Evolutionary conservation across 2,797 vertebrate genomes (phyloP).

Genomic region (Hirundo rustica): DNA sequence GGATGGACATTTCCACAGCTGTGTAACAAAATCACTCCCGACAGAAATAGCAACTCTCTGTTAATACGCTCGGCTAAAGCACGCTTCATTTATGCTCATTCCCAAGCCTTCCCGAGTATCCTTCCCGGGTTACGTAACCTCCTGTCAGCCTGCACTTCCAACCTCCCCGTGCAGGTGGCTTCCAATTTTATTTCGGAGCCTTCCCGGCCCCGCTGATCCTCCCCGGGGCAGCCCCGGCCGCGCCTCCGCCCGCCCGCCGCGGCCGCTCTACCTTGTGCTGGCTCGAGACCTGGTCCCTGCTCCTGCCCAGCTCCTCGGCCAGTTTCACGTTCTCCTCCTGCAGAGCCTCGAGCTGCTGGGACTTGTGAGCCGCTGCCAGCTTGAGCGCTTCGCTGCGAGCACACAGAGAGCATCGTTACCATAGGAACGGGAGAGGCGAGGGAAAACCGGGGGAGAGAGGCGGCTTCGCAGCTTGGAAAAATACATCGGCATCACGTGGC

Average conservation of each 20-base stretch:
- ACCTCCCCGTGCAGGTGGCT: slow-evolving; percentile 27
- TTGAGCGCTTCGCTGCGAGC: slow-evolving; percentile 88
- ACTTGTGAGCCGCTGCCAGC: slow-evolving; percentile 85
- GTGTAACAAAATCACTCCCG: not conserved
- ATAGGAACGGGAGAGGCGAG: slow-evolving; percentile 79
- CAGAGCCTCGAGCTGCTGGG: slow-evolving; percentile 82
- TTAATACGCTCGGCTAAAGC: not conserved
- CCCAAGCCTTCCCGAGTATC: not conserved
- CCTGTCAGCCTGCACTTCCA: not conserved
- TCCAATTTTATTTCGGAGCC: not conserved
- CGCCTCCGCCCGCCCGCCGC: not conserved
- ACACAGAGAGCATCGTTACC: slow-evolving; percentile 79
- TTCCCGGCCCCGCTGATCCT: not conserved
- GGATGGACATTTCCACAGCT: not conserved
- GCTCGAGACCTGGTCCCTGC: slow-evolving; percentile 80
- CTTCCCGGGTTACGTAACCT: not conserved
- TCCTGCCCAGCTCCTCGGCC: slow-evolving; percentile 82
- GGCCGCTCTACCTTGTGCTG: slow-evolving; percentile 78
- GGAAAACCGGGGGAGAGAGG: slow-evolving; percentile 76
- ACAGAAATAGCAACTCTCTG: not conserved
- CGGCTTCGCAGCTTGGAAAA: slow-evolving; percentile 73
- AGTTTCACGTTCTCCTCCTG: slow-evolving; percentile 89
- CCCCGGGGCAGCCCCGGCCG: not conserved
- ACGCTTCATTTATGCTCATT: not conserved
- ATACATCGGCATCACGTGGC: slow-evolving; percentile 64